These are phyloP conservation scores for Pyrocoelia pectoralis DNA, from an alignment of 2,888 invertebrate species.

Conservation along the genomic window DNA sequence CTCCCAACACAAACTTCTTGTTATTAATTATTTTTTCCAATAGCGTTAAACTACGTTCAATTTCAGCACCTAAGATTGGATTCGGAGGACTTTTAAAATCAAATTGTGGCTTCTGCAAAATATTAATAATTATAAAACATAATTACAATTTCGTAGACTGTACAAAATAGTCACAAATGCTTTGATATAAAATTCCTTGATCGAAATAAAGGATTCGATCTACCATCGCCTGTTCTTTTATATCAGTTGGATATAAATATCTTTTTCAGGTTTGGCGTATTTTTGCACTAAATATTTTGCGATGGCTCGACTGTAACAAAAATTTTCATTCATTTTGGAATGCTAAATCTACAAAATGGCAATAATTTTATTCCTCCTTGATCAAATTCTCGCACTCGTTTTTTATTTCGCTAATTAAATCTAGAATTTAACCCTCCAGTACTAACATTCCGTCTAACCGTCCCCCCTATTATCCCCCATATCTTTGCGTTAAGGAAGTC, in stretches of 20 bases:
- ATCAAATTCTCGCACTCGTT: too few species aligned
- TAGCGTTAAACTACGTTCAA: constrained; percentile 22
- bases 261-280: constrained; percentile 11
- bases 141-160: neutral
- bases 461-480: too few species aligned
- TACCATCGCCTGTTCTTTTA: constrained; percentile 19
- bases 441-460: too few species aligned
- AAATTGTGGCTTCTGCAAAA: constrained; percentile 25
- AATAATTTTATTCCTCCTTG: too few species aligned
- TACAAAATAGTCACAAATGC: constrained; percentile 28
- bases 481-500: too few species aligned
- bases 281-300: constrained; percentile 30
- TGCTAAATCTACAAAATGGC: too few species aligned
- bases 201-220: constrained; percentile 29
- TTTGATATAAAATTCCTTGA: constrained; percentile 21
- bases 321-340: neutral
- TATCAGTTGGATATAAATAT: constrained; percentile 22
- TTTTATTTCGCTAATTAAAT: too few species aligned
- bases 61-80: constrained; percentile 27
- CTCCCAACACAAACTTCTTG: constrained; percentile 21
- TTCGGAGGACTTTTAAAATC: constrained; percentile 19
- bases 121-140: neutral
- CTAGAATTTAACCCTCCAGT: too few species aligned
- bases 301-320: constrained; percentile 28
- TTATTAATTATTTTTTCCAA: constrained; percentile 19